Evolutionary conservation across 53 echinoderm and acorn worm genomes (phyloP), one percentile per base, ranked within the genome.

Genomic region (Temnopleurus reevesii): DNA sequence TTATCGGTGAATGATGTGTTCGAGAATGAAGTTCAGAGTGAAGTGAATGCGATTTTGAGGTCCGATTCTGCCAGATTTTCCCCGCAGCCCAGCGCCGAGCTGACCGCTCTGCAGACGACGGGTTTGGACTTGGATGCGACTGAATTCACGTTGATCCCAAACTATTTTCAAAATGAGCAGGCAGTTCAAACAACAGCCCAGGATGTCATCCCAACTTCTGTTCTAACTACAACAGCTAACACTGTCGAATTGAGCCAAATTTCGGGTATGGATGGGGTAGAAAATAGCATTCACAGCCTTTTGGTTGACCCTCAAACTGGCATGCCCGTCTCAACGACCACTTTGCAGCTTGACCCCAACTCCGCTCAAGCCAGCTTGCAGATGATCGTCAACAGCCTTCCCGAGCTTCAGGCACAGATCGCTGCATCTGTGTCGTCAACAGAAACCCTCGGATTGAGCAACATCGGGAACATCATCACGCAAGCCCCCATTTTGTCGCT

Each of bases 271-370:
- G 94, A 95, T 53, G 71, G 88, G 4, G 65, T 86, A 1, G 90
- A 90, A 43, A 80, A 87, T 41, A 30, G 38, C 27, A 84, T 77
- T 47, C 81, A 87, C 27, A 63, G 86, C 35, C 91, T 99, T 33
- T 79, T 99, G 35, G 99, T 99, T 7, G 90, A 99, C 57, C 96
- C 99, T 9, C 99, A 99, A 86, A 99, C 96, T n/a, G 99, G 96
- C 2, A 86, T 94, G 57, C 96, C 96, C 0, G 92, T 96, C 10
- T 84, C 92, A 0, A 60, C 93, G 47, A 83, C 56, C 23, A 8
- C 66, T 1, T 59, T 94, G 26, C 86, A 94, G 49, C 21, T 54
- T 6, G 90, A 76, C 55, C 84, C 84, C 45, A 90, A 90, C 63
- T 79, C 90, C 5, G 90, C 90, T 3, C 91, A 91, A 26, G 88